A percentile compares a stretch with the other conserved stretches of the same genome.
These are phyloP conservation scores for Theonella swinhoei DNA, from an alignment of 37 sponge, comb jelly and placozoan species.

Conservation along the genomic window DNA sequence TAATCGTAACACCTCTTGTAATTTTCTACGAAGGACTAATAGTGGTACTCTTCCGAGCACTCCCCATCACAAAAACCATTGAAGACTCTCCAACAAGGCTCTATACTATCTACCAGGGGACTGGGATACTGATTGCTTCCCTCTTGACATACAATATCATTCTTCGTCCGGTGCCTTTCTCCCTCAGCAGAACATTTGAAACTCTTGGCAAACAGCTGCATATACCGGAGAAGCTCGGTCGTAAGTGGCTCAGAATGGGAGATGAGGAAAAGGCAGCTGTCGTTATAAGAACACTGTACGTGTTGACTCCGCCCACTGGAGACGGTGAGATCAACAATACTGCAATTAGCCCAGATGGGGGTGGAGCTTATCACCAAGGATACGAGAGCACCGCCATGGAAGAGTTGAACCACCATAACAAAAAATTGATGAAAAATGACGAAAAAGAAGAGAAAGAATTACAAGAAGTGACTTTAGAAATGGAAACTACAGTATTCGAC, in stretches of 20 bases:
- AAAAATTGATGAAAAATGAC: too few relatives aligned
- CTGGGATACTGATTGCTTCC: conserved; percentile 20
- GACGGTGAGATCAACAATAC: neutral
- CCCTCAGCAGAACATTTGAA: conserved; percentile 2
- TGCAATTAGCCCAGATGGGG: neutral
- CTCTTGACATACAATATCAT: conserved; percentile 38
- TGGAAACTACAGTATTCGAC: too few relatives aligned
- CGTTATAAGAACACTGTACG: neutral
- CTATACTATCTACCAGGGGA: conserved; percentile 35
- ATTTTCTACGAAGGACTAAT: conserved; percentile 23
- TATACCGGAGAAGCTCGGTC: conserved; percentile 1
- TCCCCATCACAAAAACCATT: conserved; percentile 23
- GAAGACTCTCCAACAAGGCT: conserved; percentile 27
- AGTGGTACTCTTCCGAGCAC: conserved; percentile 8
- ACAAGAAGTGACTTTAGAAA: too few relatives aligned
- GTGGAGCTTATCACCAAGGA: too few relatives aligned
- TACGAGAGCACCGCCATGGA: too few relatives aligned
- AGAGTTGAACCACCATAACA: too few relatives aligned
- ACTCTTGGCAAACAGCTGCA: conserved; percentile 13
- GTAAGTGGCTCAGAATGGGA: conserved; percentile 10
- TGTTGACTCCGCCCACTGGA: neutral
- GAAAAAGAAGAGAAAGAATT: too few relatives aligned
- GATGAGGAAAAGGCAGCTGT: conserved; percentile 38
- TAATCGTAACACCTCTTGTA: conserved; percentile 4
- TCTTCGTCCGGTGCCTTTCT: conserved; percentile 18